These are phyloP conservation scores for Luidia sarsii DNA, from an alignment of 53 echinoderm and acorn worm species.

Conservation along the genomic window DNA sequence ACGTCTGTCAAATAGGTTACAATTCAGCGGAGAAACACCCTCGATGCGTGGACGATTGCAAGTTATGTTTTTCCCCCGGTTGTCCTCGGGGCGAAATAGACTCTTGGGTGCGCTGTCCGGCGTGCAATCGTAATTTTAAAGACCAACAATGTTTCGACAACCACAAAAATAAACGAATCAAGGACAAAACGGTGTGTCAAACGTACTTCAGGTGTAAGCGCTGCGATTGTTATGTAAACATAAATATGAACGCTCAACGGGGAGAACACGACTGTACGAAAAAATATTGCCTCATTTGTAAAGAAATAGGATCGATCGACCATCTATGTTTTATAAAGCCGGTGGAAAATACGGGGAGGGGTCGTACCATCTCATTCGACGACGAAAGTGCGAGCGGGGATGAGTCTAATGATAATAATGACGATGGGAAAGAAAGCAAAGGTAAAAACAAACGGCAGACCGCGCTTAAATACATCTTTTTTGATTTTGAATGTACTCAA, in stretches of 20 bases:
- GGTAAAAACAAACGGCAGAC: neutral
- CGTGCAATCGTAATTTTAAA: slow-evolving; percentile 5
- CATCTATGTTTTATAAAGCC: slow-evolving; percentile 2
- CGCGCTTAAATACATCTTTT: slow-evolving; percentile 31
- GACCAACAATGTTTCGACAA: neutral
- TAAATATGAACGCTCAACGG: neutral
- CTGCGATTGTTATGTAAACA: slow-evolving; percentile 1
- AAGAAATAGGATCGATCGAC: neutral
- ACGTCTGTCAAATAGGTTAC: slow-evolving; percentile 16
- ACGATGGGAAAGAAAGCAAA: neutral
- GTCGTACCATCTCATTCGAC: neutral
- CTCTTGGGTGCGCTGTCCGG: neutral
- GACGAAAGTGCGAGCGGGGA: neutral
- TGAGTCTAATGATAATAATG: neutral
- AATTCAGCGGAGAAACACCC: slow-evolving; percentile 18
- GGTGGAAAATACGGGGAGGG: neutral
- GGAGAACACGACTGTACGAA: neutral
- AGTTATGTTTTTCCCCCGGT: slow-evolving; percentile 7
- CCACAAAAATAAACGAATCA: slow-evolving; percentile 31
- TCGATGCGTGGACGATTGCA: slow-evolving; percentile 40
- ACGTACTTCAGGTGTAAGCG: slow-evolving; percentile 16
- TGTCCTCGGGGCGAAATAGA: slow-evolving; percentile 32
- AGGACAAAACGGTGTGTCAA: slow-evolving; percentile 42
- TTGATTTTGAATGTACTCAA: slow-evolving; percentile 53
- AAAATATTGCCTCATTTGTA: neutral